A percentile compares a stretch with the other conserved stretches of the same genome.
These are phyloP conservation scores for Diloba caeruleocephala DNA, from an alignment of 2,888 invertebrate species.

Conservation along the genomic window DNA sequence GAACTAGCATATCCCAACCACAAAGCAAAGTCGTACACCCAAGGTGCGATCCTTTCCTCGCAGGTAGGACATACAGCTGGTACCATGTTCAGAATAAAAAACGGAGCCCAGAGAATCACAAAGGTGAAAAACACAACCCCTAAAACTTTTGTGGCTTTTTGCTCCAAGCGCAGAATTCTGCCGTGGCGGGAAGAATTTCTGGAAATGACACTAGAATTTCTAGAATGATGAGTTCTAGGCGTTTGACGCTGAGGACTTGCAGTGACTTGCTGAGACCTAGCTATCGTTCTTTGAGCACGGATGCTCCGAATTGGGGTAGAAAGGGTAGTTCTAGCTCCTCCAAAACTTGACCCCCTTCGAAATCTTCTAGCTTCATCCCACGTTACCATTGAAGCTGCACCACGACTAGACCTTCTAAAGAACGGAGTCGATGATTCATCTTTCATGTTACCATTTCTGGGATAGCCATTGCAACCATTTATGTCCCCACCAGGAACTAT, in stretches of 20 bases:
- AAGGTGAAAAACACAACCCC: slow-evolving; percentile 98
- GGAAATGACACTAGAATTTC: slow-evolving; percentile 95
- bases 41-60: slow-evolving; percentile 92
- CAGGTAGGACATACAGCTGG: slow-evolving; percentile 95
- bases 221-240: slow-evolving; percentile 92
- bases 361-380: slow-evolving; percentile 92
- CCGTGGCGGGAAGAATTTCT: slow-evolving; percentile 95
- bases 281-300: slow-evolving; percentile 76
- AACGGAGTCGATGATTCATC: slow-evolving; percentile 83
- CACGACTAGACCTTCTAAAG: slow-evolving; percentile 86
- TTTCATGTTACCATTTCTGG: slow-evolving; percentile 75
- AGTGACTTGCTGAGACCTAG: slow-evolving; percentile 74
- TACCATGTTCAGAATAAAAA: slow-evolving; percentile 96
- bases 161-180: slow-evolving; percentile 95
- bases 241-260: slow-evolving; percentile 83
- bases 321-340: slow-evolving; percentile 90
- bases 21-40: slow-evolving; percentile 95
- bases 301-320: slow-evolving; percentile 85
- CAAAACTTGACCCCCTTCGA: slow-evolving; percentile 92
- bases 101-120: slow-evolving; percentile 98
- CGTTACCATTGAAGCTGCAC: slow-evolving; percentile 94
- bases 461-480: slow-evolving; percentile 79
- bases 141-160: slow-evolving; percentile 98
- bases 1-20: slow-evolving; percentile 98
- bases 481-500: slow-evolving; percentile 88